Evolutionary conservation across 2,113 vertebrate genomes (phyloP), one percentile per base, ranked within the genome.

Genomic region (Hippopotamus amphibius): DNA sequence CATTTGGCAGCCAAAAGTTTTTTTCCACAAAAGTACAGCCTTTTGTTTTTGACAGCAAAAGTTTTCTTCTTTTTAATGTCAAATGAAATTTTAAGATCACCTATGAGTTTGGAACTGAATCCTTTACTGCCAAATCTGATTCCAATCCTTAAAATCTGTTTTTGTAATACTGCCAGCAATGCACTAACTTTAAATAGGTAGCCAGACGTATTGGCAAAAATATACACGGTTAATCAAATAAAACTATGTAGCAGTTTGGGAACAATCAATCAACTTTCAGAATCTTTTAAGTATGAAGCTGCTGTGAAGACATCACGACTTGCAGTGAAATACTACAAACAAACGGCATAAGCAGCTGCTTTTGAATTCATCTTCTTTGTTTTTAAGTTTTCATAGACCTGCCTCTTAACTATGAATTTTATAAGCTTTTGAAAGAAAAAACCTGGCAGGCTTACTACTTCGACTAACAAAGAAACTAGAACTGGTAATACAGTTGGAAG

Each of bases 61-160:
- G 90, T 41, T 98, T 98, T 98, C 53, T 97, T 98, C 92, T 98
- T 98, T 97, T 98, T 96, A 97, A 97, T 98, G 98, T 98, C 98
- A 99, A 98, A 98, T 98, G 97, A 99, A 99, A 98, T 98, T 98
- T 98, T 98, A 98, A 98, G 95, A 98, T 98, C 98, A 98, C 98
- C 97, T 98, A 98, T 98, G 98, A 98, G 98, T 98, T 98, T 98
- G 98, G 98, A 98, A 98, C 97, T 46, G 63, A 98, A 98, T 95
- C 86, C 91, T 98, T 98, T 98, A 96, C 98, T 98, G 98, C 98
- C 98, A 99, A 98, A 98, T 98, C 97, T 98, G 98, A 99, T 99
- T 99, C 98, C 97, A 98, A 94, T 98, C 97, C 96, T 98, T 97
- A 97, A 97, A 97, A 98, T 98, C 97, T 98, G 98, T 98, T 99